phyloP scores from a whole-genome alignment of 2,888 invertebrate species.

The Zonitis immaculata region DNA sequence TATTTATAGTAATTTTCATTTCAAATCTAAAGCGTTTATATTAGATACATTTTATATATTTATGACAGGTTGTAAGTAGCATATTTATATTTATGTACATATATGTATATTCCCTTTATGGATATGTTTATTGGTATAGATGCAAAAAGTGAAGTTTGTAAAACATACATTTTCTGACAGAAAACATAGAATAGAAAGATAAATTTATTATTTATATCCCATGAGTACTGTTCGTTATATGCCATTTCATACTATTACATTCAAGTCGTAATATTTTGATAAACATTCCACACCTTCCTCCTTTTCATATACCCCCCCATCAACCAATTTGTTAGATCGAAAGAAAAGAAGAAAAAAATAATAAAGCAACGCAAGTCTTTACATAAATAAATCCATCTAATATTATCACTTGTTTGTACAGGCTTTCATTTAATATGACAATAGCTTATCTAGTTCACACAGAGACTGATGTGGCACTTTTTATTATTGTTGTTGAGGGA shows the following conservation, averaged over 20 bases:
- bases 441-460: conserved; percentile 28
- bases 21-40: neutral
- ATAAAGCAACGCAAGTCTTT: too few species aligned
- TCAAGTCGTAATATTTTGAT: conserved; percentile 27
- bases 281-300: conserved; percentile 28
- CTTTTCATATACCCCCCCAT: too few species aligned
- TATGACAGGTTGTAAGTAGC: neutral
- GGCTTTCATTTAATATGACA: conserved; percentile 27
- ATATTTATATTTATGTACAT: too few species aligned
- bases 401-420: conserved; percentile 21
- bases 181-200: conserved; percentile 32
- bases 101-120: too few species aligned
- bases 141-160: conserved; percentile 32
- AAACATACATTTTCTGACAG: conserved; percentile 33
- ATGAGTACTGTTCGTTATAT: conserved; percentile 21
- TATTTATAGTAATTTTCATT: neutral
- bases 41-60: neutral
- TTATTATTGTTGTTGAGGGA: neutral
- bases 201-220: conserved; percentile 40
- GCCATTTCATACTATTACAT: conserved; percentile 26
- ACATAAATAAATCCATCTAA: conserved; percentile 2
- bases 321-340: too few species aligned
- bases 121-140: conserved; percentile 19
- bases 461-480: conserved; percentile 19
- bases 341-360: too few species aligned